A percentile compares a stretch with the other conserved stretches of the same genome.
These are phyloP conservation scores for Oryzias sinensis DNA, from an alignment of 2,797 vertebrate species.

Conservation along the genomic window DNA sequence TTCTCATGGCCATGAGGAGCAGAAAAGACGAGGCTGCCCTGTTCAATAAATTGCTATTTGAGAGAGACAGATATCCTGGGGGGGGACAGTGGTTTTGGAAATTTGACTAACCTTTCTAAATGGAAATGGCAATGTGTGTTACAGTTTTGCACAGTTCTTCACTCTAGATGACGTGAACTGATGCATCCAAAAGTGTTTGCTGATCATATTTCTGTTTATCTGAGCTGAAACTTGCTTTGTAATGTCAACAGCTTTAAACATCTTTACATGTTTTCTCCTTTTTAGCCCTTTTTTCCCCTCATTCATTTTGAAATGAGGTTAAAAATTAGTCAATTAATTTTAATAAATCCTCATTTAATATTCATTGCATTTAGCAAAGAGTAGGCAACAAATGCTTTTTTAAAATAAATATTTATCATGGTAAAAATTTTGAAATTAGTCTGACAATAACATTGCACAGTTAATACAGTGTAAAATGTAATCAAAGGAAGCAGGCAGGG, in stretches of 20 bases:
- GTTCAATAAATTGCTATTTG: slow-evolving; percentile 66
- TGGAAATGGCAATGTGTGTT: slow-evolving; percentile 50
- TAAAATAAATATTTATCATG: no score
- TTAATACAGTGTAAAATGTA: slow-evolving; percentile 68
- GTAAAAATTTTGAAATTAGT: no score
- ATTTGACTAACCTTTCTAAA: slow-evolving; percentile 63
- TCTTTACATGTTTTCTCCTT: background rate
- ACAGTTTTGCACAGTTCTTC: slow-evolving; percentile 33
- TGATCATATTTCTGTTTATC: slow-evolving; percentile 20
- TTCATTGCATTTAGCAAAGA: no score
- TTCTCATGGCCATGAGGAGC: slow-evolving; percentile 68
- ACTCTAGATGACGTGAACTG: slow-evolving; percentile 14
- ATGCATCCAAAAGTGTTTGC: slow-evolving; percentile 25
- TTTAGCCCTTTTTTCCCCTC: background rate
- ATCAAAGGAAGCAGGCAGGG: slow-evolving; percentile 64
- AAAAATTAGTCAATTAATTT: no score
- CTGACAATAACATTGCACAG: slow-evolving; percentile 3
- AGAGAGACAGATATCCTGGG: slow-evolving; percentile 57
- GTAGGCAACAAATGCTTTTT: no score
- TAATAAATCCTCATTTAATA: no score
- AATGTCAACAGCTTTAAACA: background rate
- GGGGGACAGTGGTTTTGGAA: slow-evolving; percentile 52
- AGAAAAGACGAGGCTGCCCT: slow-evolving; percentile 61
- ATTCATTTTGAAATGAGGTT: no score
- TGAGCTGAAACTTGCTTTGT: background rate